Conservation (phyloP, 2,113 vertebrate genomes). For the Cricetomys ansorgei region DNA sequence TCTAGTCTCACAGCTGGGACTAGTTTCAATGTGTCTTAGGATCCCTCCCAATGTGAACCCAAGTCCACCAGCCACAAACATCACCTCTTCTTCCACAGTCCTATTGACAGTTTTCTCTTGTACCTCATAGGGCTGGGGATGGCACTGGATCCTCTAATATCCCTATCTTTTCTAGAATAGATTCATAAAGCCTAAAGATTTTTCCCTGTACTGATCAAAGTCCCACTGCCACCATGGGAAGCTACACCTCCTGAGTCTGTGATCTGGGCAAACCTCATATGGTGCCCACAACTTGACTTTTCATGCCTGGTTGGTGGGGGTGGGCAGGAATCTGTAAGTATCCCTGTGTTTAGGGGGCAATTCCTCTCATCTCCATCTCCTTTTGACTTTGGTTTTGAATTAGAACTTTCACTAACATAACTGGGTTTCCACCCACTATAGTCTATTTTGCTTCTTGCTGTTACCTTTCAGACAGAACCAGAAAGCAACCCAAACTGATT, state of each 20-base stretch:
- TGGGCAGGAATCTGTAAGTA: background rate
- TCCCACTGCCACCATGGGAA: background rate
- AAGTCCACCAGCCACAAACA: background rate
- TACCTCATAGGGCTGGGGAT: background rate
- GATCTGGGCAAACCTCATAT: background rate
- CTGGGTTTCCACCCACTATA: background rate
- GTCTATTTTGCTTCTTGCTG: background rate
- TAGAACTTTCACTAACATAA: background rate
- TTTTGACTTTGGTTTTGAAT: background rate
- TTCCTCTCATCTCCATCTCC: background rate
- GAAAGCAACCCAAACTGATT: background rate
- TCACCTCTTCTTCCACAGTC: background rate
- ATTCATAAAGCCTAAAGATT: background rate
- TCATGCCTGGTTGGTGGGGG: background rate
- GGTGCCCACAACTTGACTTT: background rate
- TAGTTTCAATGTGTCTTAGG: background rate
- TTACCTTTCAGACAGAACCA: background rate
- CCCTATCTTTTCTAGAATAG: background rate
- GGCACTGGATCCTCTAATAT: background rate
- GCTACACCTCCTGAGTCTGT: background rate
- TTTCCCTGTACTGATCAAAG: background rate
- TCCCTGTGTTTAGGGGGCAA: background rate
- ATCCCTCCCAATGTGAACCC: background rate
- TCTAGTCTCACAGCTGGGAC: background rate
- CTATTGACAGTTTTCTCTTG: background rate